Evolutionary conservation across 2,888 invertebrate species (phyloP).

Genomic region (Gymnosoma rotundatum): DNA sequence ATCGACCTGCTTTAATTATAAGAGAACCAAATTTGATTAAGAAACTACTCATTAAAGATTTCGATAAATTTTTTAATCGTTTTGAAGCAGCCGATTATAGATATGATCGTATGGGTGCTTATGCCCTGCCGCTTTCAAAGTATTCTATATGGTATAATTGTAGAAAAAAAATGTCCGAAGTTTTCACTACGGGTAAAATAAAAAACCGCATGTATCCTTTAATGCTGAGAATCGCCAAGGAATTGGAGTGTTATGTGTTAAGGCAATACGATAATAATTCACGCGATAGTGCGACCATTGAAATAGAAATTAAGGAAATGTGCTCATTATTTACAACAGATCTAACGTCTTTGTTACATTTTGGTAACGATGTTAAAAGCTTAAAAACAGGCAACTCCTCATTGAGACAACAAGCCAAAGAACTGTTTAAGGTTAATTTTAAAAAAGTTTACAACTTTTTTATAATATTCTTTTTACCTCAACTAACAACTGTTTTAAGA

Average conservation of each 20-base stretch:
- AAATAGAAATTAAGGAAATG: slow-evolving; percentile 75
- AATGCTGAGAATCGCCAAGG: slow-evolving; percentile 74
- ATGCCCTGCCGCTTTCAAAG: slow-evolving; percentile 77
- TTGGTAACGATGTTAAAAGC: slow-evolving; percentile 75
- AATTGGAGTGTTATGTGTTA: slow-evolving; percentile 74
- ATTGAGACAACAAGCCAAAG: slow-evolving; percentile 73
- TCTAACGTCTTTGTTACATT: slow-evolving; percentile 77
- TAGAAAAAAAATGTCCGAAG: slow-evolving; percentile 75
- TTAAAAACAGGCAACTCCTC: slow-evolving; percentile 74
- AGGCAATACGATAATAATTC: slow-evolving; percentile 19
- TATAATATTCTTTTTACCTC: slow-evolving; percentile 77
- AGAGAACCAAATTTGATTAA: slow-evolving; percentile 82
- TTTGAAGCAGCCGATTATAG: slow-evolving; percentile 77
- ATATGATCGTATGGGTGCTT: slow-evolving; percentile 75
- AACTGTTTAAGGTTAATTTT: slow-evolving; percentile 74
- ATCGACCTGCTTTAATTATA: slow-evolving; percentile 81
- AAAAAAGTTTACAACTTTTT: slow-evolving; percentile 75
- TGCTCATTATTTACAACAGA: slow-evolving; percentile 79
- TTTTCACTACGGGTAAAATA: slow-evolving; percentile 77
- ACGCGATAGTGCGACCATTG: not conserved
- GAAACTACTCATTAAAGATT: slow-evolving; percentile 80
- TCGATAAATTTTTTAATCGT: slow-evolving; percentile 77
- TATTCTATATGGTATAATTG: slow-evolving; percentile 77
- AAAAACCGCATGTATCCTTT: slow-evolving; percentile 79
- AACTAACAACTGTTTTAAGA: slow-evolving; percentile 71